Percentiles rank a stretch among this genome's conserved stretches.
These are phyloP conservation scores for Ambastaia sidthimunki DNA, from an alignment of 2,797 vertebrate species.

Conservation along the genomic window DNA sequence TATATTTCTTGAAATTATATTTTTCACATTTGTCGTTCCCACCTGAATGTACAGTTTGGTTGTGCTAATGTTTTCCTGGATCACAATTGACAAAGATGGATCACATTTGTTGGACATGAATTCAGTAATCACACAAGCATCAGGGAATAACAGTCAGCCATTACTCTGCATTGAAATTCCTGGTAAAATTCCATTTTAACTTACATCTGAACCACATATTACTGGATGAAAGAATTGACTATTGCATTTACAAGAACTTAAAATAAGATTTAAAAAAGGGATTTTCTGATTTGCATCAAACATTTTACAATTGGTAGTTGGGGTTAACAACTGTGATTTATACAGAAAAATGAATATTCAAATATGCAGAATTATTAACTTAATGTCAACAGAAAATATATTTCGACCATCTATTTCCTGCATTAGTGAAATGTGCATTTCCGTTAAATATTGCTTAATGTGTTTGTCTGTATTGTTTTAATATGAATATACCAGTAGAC, in stretches of 20 bases:
- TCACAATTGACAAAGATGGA: background rate
- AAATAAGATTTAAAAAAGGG: slow-evolving; percentile 1
- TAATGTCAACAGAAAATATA: slow-evolving; percentile 20
- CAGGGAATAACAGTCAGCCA: slow-evolving; percentile 49
- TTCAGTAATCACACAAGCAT: slow-evolving; percentile 22
- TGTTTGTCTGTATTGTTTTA: slow-evolving; percentile 42
- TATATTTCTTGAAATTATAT: slow-evolving; percentile 54
- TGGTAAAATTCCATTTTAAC: slow-evolving; percentile 6
- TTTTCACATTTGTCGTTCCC: slow-evolving; percentile 55
- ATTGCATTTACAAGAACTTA: slow-evolving; percentile 28
- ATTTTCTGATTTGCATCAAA: slow-evolving; percentile 11
- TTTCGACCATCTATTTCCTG: slow-evolving; percentile 20
- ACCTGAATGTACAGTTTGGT: slow-evolving; percentile 30
- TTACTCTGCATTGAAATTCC: slow-evolving; percentile 17
- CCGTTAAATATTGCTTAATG: slow-evolving; percentile 61
- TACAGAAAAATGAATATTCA: slow-evolving; percentile 6
- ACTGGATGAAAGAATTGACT: slow-evolving; percentile 16
- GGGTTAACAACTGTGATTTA: background rate
- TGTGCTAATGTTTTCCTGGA: slow-evolving; percentile 1
- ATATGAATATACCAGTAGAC: slow-evolving; percentile 35
- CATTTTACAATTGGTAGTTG: background rate
- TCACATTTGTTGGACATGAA: background rate
- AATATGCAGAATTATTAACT: slow-evolving; percentile 38
- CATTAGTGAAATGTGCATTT: slow-evolving; percentile 45
- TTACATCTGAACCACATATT: slow-evolving; percentile 3